Base-by-base conservation (phyloP, 2,888 invertebrate species). In the Amphipoea lucens region DNA sequence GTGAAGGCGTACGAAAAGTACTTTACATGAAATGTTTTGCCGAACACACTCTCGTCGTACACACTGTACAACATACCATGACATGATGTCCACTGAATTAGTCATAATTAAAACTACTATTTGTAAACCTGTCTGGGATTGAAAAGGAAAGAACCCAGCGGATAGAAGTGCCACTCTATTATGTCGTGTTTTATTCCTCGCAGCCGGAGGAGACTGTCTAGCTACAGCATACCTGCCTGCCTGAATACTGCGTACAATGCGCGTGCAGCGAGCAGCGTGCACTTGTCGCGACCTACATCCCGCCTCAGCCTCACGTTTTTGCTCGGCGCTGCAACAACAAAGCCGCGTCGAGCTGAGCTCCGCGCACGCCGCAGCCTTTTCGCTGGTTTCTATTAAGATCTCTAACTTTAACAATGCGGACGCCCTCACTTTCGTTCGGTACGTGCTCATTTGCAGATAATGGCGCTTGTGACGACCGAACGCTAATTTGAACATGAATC, bases 261-360 rank as follows among this genome's bases (percentile, higher is more conserved):
- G 86, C 83, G 89, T 86, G 87, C 84, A 86, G 78, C 69, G 79
- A 88, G 91, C 92, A 91, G 91, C 92, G 92, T 93, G 94, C 96
- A 96, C 95, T 95, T 95, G 96, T 92, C 91, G 92, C 94, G 96
- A 96, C 96, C 96, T 94, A 96, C 94, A 95, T 96, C 91, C 90
- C 86, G 86, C 72, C 80, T 69, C 77, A 82, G 88, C 90, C 88
- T 92, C 95, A 96, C 95, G 96, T 95, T 96, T 96, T 96, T 95
- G 94, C 93, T 91, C 79, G 78, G 78, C 89, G 88, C 90, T 87
- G 90, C 92, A 88, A 91, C 92, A 92, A 94, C 92, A 92, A 93
- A 92, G 91, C 87, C 89, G 88, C 83, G 69, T 77, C 81, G 78
- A 79, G 87, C 84, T 90, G 87, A 88, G 88, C 91, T 86, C 89